Conservation (phyloP, 2,888 invertebrate genomes). For the Nysson spinosus region DNA sequence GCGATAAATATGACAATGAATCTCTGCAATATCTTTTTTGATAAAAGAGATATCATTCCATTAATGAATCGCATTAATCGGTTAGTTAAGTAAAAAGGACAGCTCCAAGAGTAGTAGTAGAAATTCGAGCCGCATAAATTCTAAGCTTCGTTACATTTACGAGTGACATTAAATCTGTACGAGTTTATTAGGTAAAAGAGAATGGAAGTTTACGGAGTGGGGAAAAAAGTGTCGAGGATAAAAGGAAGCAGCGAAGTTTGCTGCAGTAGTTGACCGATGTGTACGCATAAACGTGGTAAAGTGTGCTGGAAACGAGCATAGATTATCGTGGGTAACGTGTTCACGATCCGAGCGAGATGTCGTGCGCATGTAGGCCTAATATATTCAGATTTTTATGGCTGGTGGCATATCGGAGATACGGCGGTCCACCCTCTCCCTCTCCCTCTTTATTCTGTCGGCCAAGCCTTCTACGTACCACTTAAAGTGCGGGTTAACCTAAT, state of each 20-base stretch:
- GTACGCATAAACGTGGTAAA: slow-evolving; percentile 61
- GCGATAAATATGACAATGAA: too few species aligned
- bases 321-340: slow-evolving; percentile 71
- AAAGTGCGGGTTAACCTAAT: slow-evolving; percentile 71
- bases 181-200: neutral
- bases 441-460: slow-evolving; percentile 24
- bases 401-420: slow-evolving; percentile 75
- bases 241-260: slow-evolving; percentile 8
- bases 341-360: slow-evolving; percentile 72
- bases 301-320: slow-evolving; percentile 59
- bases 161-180: neutral
- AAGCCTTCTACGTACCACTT: slow-evolving; percentile 66
- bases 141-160: neutral
- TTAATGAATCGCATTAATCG: too few species aligned
- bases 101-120: too few species aligned
- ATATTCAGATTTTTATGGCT: slow-evolving; percentile 77
- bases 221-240: neutral
- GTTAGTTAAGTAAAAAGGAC: too few species aligned
- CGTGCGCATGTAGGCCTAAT: slow-evolving; percentile 74
- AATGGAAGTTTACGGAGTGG: neutral
- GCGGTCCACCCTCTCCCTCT: slow-evolving; percentile 36
- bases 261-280: slow-evolving; percentile 24
- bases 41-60: too few species aligned
- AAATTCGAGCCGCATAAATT: too few species aligned
- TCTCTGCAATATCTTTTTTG: too few species aligned